phyloP scores from a whole-genome alignment of 2,888 invertebrate species.

The Drosophila differens region DNA sequence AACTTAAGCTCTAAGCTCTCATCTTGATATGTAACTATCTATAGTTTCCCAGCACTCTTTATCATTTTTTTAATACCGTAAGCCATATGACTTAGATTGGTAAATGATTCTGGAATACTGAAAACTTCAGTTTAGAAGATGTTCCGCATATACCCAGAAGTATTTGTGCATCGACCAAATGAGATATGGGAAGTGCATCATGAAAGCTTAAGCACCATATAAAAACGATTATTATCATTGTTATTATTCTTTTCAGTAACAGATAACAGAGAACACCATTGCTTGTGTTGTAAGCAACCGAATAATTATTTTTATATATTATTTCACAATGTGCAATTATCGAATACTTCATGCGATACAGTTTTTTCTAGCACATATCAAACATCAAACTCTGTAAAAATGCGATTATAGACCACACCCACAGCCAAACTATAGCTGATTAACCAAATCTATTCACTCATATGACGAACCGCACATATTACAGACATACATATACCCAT shows the following conservation, averaged over 20 bases:
- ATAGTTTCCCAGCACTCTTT: not conserved
- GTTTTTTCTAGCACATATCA: not conserved
- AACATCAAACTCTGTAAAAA: slow-evolving; percentile 14
- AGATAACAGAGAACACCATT: not conserved
- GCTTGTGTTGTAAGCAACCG: not conserved
- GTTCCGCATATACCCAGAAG: not conserved
- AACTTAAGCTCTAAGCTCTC: not conserved
- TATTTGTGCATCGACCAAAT: not conserved
- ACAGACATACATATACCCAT: not conserved
- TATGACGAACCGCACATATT: slow-evolving; percentile 21
- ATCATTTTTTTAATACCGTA: not conserved
- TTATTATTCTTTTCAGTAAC: not conserved
- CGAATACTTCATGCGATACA: not conserved
- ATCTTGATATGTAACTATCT: not conserved
- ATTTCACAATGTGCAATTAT: not conserved
- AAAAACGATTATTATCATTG: not conserved
- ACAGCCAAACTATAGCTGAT: slow-evolving; percentile 33
- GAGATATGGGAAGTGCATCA: not conserved
- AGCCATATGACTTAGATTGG: too few species aligned
- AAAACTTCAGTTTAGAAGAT: too few species aligned
- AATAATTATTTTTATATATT: not conserved
- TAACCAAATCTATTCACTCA: slow-evolving; percentile 37
- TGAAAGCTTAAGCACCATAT: not conserved
- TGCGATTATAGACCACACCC: slow-evolving; percentile 42
- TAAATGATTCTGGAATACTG: not conserved